phyloP scores from a whole-genome alignment of 2,888 invertebrate genomes.

The Macaria notata region DNA sequence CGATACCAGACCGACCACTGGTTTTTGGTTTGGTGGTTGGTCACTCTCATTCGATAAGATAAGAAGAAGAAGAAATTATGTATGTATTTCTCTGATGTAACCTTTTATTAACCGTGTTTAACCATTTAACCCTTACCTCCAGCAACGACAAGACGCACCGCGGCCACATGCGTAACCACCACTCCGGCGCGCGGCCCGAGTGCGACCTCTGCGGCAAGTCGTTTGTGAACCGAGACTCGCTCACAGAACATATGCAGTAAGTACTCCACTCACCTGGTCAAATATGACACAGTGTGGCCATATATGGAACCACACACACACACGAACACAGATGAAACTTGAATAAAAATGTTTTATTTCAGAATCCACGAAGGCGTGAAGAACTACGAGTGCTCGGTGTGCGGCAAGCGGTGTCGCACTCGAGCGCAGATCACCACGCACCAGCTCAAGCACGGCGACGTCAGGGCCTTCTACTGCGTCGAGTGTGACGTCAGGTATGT shows the following conservation, averaged over 20 bases:
- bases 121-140: conserved; percentile 8
- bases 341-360: conserved; percentile 1
- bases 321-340: too few species aligned
- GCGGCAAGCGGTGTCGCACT: conserved; percentile 62
- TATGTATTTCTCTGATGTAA: too few species aligned
- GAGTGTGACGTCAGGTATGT: conserved; percentile 43
- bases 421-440: conserved; percentile 68
- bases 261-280: conserved; percentile 29
- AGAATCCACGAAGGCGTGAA: conserved; percentile 72
- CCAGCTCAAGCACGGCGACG: conserved; percentile 59
- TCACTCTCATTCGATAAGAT: too few species aligned
- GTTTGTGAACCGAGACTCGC: conserved; percentile 70
- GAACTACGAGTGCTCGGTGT: conserved; percentile 62
- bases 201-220: conserved; percentile 71
- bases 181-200: conserved; percentile 58
- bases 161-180: conserved; percentile 70
- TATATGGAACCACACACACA: too few species aligned
- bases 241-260: conserved; percentile 68
- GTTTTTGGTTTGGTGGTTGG: too few species aligned
- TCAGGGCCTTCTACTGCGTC: conserved; percentile 59
- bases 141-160: conserved; percentile 71
- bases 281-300: too few species aligned
- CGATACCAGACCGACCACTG: too few species aligned
- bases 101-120: too few species aligned
- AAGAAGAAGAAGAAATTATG: too few species aligned